Evolutionary conservation across 2,797 vertebrate genomes (phyloP), one percentile per base, ranked within the genome.

Genomic region (Siniperca scherzeri): DNA sequence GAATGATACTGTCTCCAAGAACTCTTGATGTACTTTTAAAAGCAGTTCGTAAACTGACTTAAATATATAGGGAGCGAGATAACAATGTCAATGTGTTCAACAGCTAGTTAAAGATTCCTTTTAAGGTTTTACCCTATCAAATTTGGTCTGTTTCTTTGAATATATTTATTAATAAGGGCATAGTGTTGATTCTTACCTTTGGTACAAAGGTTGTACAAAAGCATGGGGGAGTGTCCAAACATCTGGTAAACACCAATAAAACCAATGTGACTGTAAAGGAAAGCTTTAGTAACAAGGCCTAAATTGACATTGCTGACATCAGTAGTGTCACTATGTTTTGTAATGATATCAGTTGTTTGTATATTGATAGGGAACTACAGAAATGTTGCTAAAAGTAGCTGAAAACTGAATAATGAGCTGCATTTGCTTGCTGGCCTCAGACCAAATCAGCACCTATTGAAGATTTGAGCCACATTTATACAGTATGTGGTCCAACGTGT

Each of bases 191-290:
- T 64, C 33, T 73, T 12, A 0, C 42, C 68, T 70, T 68, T 69
- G 74, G 83, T 85, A 40, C 89, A 88, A 88, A 90, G 84, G 84
- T 88, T 76, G 30, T 2, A 30, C 36, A 1, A n/a, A 38, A 78
- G 74, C 8, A 36, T 5, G 6, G 1, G 56, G 36, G 68, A 69
- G 70, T 56, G 64, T 75, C 71, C 53, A 73, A 69, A 76, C 30
- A 50, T 67, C 67, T 57, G 0, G 12, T 55, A 72, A 62, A 70
- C 46, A 65, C 25, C 74, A 81, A 77, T 85, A 71, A 81, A 76
- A 79, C n/a, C 21, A 74, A 59, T 62, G 2, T n/a, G 59, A 82
- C 64, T 70, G 2, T 19, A 78, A 80, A 88, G 76, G 78, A 57
- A 79, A 64, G 48, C 22, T 53, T 75, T 46, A 5, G 3, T 1